A percentile compares a stretch with the other conserved stretches of the same genome.
Evolutionary conservation across 1,140 invertebrate species (phyloP).

Genomic region (Lucilia cuprina): DNA sequence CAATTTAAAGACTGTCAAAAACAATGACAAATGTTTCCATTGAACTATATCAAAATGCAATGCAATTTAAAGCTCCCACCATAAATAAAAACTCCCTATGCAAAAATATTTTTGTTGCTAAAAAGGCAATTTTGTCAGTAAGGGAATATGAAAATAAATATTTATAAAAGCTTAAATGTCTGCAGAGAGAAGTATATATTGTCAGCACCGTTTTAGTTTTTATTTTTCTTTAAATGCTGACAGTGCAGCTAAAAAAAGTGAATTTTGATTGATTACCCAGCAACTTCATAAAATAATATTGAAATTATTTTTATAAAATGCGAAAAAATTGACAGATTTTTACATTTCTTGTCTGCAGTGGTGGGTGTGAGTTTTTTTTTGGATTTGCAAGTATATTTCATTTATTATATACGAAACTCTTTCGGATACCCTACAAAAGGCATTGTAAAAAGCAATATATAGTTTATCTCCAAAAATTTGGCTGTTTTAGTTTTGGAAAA

Average conservation of each 20-base stretch:
- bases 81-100: background rate
- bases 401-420: background rate
- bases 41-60: background rate
- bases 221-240: background rate
- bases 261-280: background rate
- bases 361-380: background rate
- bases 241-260: background rate
- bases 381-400: background rate
- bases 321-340: background rate
- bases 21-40: conserved; percentile 27
- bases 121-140: background rate
- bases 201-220: background rate
- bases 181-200: background rate
- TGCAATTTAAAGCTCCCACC: background rate
- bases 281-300: background rate
- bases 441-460: background rate
- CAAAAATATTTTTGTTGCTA: background rate
- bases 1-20: conserved; percentile 12
- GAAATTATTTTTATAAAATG: background rate
- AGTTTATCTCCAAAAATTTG: too few relatives aligned
- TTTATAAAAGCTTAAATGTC: background rate
- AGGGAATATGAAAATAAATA: background rate
- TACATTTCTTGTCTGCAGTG: background rate
- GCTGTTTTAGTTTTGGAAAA: too few relatives aligned
- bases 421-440: background rate